Conservation (phyloP, 2,797 vertebrate species). For the Australoheros facetus region DNA sequence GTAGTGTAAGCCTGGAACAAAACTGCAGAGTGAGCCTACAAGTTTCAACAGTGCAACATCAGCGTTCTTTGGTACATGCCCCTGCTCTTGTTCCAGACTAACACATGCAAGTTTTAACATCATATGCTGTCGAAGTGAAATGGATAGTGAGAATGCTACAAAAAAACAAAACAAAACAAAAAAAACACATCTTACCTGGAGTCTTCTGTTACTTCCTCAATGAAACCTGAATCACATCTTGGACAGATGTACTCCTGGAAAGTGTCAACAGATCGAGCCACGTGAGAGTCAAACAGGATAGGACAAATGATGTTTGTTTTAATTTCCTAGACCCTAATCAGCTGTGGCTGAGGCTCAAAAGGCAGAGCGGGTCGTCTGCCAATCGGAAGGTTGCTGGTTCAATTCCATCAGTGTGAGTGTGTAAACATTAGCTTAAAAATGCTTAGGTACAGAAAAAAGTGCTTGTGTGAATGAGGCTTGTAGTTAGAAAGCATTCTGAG, state of each 20-base stretch:
- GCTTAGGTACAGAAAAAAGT: no score
- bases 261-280: conserved; percentile 22
- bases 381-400: no score
- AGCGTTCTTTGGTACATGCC: not conserved
- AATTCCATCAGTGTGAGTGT: no score
- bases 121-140: not conserved
- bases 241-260: conserved; percentile 95
- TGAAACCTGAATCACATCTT: conserved; percentile 95
- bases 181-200: conserved; percentile 84
- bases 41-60: not conserved
- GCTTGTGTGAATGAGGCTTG: no score
- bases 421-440: no score
- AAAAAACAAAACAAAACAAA: not conserved
- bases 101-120: not conserved
- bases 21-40: not conserved
- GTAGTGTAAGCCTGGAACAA: conserved; percentile 13
- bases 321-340: not conserved
- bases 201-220: conserved; percentile 96
- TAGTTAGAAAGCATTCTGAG: no score
- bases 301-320: not conserved
- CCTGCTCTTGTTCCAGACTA: conserved; percentile 7
- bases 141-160: not conserved
- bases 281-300: not conserved
- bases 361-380: no score
- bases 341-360: no score